Evolutionary conservation across 64 coral and sea anemone species (phyloP), one percentile per base, ranked within the genome.

Genomic region (Hydrozoanthus tunicans): DNA sequence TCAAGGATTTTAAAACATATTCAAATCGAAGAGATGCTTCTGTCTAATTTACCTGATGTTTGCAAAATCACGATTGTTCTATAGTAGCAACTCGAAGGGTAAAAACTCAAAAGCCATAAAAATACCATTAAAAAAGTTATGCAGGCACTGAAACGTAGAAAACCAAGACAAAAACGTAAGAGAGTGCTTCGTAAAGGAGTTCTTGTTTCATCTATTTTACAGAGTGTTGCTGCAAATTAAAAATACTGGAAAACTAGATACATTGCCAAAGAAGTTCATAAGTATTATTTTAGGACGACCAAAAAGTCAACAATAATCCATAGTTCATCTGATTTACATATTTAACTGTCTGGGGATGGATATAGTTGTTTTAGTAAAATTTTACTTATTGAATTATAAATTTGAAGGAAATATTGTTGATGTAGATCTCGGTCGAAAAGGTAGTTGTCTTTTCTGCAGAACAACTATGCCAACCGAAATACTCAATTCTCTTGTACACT

Each of bases 331-430:
- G 69, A 71, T 7, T 17, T 4, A 71, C 24, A 25, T 32, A 71
- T 71, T 71, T 71, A 25, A 71, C 69, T 71, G 26, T 71, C 69
- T 71, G 69, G 69, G 26, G 69, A 71, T 71, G 69, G 32, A 43
- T 43, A 43, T 43, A 43, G 32, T 43, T 43, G 2, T 43, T 43
- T 43, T 20, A 20, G 20, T 20, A 20, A 20, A 20, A 20, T 20
- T 20, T 20, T 20, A 20, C 20, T 20, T 20, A 20, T 20, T 20
- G 20, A 20, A 20, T 20, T 20, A 20, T 20, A 20, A 20, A 20
- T 20, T 20, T 20, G 20, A 20, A 20, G 20, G 20, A 20, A 20
- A 20, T 20, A 20, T 20, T 20, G 20, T 20, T 20, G 20, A 20
- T 20, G 20, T 20, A 20, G 20, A 20, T 20, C 20, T 20, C 20